Conservation (phyloP, 2,113 vertebrate genomes). For the Carassius carassius region DNA sequence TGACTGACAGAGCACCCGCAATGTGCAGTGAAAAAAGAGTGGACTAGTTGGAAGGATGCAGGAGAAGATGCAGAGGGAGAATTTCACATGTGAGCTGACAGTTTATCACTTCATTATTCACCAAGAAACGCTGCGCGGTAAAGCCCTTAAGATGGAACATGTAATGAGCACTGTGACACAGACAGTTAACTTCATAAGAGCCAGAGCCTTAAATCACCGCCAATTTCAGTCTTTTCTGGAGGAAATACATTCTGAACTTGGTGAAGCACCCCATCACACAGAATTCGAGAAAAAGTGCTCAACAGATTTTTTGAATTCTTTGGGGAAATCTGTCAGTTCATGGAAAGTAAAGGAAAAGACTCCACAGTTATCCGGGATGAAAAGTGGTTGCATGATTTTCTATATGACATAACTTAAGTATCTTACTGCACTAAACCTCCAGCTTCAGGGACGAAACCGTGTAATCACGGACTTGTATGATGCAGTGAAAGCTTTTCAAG, state of each 20-base stretch:
- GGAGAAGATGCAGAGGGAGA: conserved; percentile 48
- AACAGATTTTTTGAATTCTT: conserved; percentile 39
- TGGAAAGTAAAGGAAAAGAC: not conserved
- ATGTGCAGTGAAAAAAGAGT: not conserved
- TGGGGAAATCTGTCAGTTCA: conserved; percentile 39
- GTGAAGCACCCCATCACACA: conserved; percentile 48
- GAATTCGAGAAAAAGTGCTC: conserved; percentile 46
- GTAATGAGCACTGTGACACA: conserved; percentile 47
- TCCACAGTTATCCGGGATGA: too few relatives aligned
- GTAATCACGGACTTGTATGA: too few relatives aligned
- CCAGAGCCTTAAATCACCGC: conserved; percentile 48
- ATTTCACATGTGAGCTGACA: conserved; percentile 41
- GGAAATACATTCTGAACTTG: conserved; percentile 24
- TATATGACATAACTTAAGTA: too few relatives aligned
- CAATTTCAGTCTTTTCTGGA: conserved; percentile 27
- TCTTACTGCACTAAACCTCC: too few relatives aligned
- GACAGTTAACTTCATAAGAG: conserved; percentile 50
- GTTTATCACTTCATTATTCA: conserved; percentile 47
- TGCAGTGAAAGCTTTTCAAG: not conserved
- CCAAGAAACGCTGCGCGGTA: conserved; percentile 37
- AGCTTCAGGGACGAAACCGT: too few relatives aligned
- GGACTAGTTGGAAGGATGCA: conserved; percentile 35
- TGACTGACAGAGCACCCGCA: too few relatives aligned
- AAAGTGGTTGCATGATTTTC: too few relatives aligned
- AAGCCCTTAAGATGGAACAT: conserved; percentile 50